Evolutionary conservation across 2,113 vertebrate species (phyloP), one percentile per base, ranked within the genome.

Genomic region (Toxotes jaculatrix): DNA sequence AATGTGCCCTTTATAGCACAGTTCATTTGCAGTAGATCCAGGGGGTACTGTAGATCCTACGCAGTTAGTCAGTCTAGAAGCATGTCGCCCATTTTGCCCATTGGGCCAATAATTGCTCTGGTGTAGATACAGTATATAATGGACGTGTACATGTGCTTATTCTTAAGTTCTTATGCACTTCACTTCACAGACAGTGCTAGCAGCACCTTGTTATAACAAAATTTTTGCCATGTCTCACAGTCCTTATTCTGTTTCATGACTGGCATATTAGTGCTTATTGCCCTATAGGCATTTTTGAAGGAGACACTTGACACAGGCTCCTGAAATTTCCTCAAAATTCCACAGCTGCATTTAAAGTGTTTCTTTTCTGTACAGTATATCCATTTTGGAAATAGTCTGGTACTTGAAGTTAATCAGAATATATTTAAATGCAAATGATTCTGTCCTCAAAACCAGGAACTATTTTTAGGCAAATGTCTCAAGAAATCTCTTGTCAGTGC

Each of bases 191-290:
- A 61, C 8, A 0, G 79, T 80, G 57, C 80, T 68, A 36, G 64
- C 72, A 84, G 63, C 72, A 86, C 49, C 56, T 87, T 86, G 79
- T 77, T 85, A 67, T 38, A 85, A 83, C 76, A 60, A 63, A 38
- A 57, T 59, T 66, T 77, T 53, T 49, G 68, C 62, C 34, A 42
- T 63, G 82, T 76, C 66, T 57, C 84, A 49, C 59, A 85, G 70
- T 76, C 36, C 66, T 49, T 74, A 62, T 70, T 81, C 42, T 66
- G 45, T 76, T 80, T 81, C 80, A 78, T 72, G 74, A 62, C 60
- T 77, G 83, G 77, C 77, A 67, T 78, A 80, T 69, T 61, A 77
- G 43, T 57, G 27, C 66, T 61, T 57, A 51, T 74, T 77, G 82
- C 79, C 73, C 75, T 45, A 53, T 80, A 82, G 69, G 75, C 82